Evolutionary conservation across 1,140 invertebrate species (phyloP), one percentile per base, ranked within the genome.

Genomic region (Drosophila auraria): DNA sequence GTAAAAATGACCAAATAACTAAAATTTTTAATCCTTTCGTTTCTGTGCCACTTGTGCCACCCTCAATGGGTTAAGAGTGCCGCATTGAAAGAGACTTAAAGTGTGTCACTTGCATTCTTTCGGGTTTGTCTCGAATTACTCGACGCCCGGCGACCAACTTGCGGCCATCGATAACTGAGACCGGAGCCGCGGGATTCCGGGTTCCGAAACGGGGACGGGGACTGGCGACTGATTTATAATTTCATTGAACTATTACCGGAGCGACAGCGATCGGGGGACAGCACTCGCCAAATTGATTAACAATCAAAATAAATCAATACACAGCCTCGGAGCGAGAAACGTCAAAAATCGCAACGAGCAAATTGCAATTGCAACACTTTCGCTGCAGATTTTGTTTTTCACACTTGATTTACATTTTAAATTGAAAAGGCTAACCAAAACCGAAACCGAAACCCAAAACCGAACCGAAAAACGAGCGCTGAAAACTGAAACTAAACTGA

Each of bases 361-460:
- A 90, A 89, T 89, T 89, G 84, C 84, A 84, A 89, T 89, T 89
- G 84, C 86, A 89, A 89, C 81, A 89, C 84, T 89, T 89, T 89
- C 84, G 86, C 84, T 86, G 86, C 86, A 90, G 66, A 83, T 78
- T 77, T 80, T 80, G 77, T 75, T 90, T 89, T 89, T 89, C 86
- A 89, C 86, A 89, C 86, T 89, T 89, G 86, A 89, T 89, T 90
- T 90, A 89, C 86, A 89, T 89, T 89, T 89, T 89, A 90, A 89
- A 89, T 89, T 89, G 84, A 89, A 89, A 87, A 87, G 83, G 76
- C 77, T 73, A 73, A 61, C 80, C 78, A 74, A 83, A 87, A 80
- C 77, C 66, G 60, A 72, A 78, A 69, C 61, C 54, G 73, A 78
- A 78, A 82, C 80, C 59, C 40, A 62, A 73, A 56, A 54, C 64